phyloP scores from a whole-genome alignment of 64 coral and sea anemone genomes.

The Montipora capricornis region DNA sequence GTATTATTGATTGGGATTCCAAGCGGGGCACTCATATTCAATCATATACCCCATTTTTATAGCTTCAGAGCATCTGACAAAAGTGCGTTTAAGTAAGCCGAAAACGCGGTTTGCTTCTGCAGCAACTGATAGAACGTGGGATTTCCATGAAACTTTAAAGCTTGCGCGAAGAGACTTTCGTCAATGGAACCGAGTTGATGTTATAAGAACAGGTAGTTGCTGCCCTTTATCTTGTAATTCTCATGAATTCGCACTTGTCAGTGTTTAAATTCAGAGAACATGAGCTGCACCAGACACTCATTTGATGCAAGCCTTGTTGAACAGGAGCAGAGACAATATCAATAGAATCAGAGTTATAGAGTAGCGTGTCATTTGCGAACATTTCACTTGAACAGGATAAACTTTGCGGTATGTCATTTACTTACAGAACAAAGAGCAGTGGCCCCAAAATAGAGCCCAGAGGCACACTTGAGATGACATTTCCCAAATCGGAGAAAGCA shows the following conservation, averaged over 20 bases:
- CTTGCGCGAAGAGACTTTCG: background rate
- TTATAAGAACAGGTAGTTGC: background rate
- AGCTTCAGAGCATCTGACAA: background rate
- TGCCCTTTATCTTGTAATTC: conserved; percentile 19
- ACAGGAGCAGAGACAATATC: conserved; percentile 3
- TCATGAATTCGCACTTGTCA: conserved; percentile 27
- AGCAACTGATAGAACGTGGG: conserved; percentile 6
- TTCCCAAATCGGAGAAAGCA: conserved; percentile 15
- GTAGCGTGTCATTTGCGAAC: conserved; percentile 14
- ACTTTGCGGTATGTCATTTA: conserved; percentile 3
- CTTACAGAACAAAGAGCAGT: conserved; percentile 24
- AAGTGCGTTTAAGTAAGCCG: background rate
- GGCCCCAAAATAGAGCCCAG: background rate
- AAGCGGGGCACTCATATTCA: conserved; percentile 27
- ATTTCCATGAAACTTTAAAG: conserved; percentile 36
- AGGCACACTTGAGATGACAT: conserved; percentile 19
- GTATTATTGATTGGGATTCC: conserved; percentile 48
- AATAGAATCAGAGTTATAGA: conserved; percentile 19
- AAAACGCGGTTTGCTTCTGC: conserved; percentile 23
- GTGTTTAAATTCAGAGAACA: conserved; percentile 21
- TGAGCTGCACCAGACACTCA: background rate
- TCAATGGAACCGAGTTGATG: conserved; percentile 7
- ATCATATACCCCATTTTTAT: conserved; percentile 23
- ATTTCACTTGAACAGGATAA: conserved; percentile 33
- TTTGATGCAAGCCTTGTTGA: conserved; percentile 1